phyloP scores from a whole-genome alignment of 2,888 invertebrate species.

The Chirona hameri region DNA sequence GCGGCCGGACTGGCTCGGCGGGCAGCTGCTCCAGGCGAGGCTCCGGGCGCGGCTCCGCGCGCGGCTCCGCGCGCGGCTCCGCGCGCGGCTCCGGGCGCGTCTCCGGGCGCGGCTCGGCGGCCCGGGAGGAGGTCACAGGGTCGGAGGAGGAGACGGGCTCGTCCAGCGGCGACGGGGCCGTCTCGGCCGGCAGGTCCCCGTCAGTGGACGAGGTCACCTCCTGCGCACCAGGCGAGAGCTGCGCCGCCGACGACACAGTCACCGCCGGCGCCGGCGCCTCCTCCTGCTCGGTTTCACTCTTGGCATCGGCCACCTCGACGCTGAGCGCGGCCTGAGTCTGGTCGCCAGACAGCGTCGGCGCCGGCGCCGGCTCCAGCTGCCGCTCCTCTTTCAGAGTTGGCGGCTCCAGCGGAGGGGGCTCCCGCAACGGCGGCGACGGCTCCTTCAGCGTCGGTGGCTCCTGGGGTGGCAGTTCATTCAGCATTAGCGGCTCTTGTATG shows the following conservation, averaged over 20 bases:
- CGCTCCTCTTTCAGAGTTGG: too few relatives aligned
- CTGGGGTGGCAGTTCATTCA: too few relatives aligned
- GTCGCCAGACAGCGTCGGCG: background rate
- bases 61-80: background rate
- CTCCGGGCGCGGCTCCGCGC: background rate
- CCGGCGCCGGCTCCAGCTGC: background rate
- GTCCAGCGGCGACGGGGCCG: background rate
- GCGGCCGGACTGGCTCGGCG: background rate
- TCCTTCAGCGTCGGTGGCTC: too few relatives aligned
- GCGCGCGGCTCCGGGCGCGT: background rate
- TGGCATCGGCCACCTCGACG: background rate
- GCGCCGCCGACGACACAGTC: background rate
- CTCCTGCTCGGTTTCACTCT: background rate
- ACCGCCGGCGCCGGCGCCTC: background rate
- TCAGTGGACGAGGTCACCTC: conserved; percentile 22
- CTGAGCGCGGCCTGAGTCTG: background rate
- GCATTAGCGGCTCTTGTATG: too few relatives aligned
- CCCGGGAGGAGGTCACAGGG: background rate
- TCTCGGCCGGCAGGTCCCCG: background rate
- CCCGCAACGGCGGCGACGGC: too few relatives aligned
- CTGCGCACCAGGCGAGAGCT: background rate
- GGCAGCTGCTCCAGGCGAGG: background rate
- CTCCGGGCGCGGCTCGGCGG: background rate
- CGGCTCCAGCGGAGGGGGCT: too few relatives aligned
- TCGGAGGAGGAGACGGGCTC: conserved; percentile 13